These are phyloP conservation scores for Thaumatotibia leucotreta DNA, from an alignment of 1,140 invertebrate species.

Conservation along the genomic window DNA sequence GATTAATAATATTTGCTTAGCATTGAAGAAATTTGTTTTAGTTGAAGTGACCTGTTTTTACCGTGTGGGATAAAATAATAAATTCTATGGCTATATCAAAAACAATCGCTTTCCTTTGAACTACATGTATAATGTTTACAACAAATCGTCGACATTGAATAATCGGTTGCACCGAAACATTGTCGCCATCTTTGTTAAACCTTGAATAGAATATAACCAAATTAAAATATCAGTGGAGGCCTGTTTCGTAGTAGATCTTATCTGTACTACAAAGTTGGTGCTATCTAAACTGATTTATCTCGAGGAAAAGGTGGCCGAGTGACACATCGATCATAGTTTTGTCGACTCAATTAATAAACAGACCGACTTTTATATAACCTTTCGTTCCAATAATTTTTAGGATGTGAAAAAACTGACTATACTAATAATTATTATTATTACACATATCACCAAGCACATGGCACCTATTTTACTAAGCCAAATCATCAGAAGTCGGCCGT, in stretches of 20 bases:
- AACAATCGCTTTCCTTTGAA: not conserved
- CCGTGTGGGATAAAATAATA: too few relatives aligned
- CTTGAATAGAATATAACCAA: constrained; percentile 6
- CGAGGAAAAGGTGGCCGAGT: constrained; percentile 31
- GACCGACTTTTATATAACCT: constrained; percentile 22
- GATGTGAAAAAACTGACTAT: constrained; percentile 14
- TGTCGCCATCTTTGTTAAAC: not conserved
- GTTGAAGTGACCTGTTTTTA: too few relatives aligned
- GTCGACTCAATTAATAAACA: constrained; percentile 58
- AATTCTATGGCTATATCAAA: too few relatives aligned
- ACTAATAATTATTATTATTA: too few relatives aligned
- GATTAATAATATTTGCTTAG: too few relatives aligned
- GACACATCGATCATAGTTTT: constrained; percentile 70
- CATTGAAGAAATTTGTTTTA: too few relatives aligned
- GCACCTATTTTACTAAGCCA: too few relatives aligned
- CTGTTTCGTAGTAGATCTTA: constrained; percentile 43
- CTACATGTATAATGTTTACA: not conserved
- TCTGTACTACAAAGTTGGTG: constrained; percentile 41
- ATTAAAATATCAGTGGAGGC: constrained; percentile 36
- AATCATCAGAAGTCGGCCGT: too few relatives aligned
- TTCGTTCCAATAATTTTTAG: constrained; percentile 1
- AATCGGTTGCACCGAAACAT: not conserved
- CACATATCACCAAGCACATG: too few relatives aligned
- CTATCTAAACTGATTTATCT: constrained; percentile 50
- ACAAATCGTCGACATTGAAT: constrained; percentile 1